phyloP scores from a whole-genome alignment of 2,797 vertebrate species.

The Gymnopithys bicolor region DNA sequence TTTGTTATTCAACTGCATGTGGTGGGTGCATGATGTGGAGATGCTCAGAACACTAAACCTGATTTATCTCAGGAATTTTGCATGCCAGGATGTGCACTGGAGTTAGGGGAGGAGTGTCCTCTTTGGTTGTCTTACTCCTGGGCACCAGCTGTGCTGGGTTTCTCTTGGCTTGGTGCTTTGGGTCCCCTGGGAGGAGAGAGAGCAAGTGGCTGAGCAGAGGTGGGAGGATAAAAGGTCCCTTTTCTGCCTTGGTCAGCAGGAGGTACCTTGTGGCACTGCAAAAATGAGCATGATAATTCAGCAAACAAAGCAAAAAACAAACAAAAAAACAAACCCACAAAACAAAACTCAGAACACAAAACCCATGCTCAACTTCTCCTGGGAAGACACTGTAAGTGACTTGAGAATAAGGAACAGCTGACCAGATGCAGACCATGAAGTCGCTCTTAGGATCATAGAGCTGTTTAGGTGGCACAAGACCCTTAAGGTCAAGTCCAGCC shows the following conservation, averaged over 20 bases:
- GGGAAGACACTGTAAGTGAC: background rate
- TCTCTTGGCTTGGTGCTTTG: background rate
- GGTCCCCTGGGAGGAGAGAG: background rate
- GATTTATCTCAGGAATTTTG: background rate
- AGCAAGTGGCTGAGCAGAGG: background rate
- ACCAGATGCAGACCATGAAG: background rate
- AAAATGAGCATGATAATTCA: background rate
- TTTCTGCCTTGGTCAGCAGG: background rate
- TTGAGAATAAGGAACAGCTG: background rate
- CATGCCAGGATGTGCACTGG: fast-evolving
- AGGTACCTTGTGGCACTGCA: background rate
- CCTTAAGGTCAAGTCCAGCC: background rate
- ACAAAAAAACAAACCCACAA: fast-evolving
- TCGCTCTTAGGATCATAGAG: background rate
- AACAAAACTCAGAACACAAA: background rate
- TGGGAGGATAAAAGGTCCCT: background rate
- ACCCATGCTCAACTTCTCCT: background rate
- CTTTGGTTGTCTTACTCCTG: background rate
- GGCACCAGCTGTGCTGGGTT: slow-evolving; percentile 15
- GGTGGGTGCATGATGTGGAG: background rate
- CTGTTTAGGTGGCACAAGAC: background rate
- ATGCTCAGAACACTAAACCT: background rate
- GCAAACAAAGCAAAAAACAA: background rate
- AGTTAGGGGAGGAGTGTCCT: fast-evolving
- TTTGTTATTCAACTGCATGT: background rate